These are phyloP conservation scores for Nemapogon koenigi DNA, from an alignment of 2,888 invertebrate species.

Conservation along the genomic window DNA sequence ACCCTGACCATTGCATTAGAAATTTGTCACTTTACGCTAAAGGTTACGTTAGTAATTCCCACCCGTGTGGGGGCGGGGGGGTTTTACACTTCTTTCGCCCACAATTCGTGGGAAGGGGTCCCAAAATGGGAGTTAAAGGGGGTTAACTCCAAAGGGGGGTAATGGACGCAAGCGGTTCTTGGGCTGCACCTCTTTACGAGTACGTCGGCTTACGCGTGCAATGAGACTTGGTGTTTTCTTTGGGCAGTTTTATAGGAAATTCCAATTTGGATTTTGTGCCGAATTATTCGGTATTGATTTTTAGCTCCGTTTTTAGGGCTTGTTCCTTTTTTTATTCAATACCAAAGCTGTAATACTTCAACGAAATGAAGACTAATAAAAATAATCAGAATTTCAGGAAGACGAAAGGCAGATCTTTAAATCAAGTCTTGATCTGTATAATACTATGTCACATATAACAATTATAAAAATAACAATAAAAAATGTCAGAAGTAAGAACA, in stretches of 20 bases:
- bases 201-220: slow-evolving; percentile 51
- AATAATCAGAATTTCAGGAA: too few relatives aligned
- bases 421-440: too few relatives aligned
- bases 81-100: slow-evolving; percentile 10
- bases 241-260: slow-evolving; percentile 53
- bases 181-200: slow-evolving; percentile 53
- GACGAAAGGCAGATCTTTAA: too few relatives aligned
- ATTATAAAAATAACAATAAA: too few relatives aligned
- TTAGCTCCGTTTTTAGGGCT: neutral
- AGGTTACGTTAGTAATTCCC: slow-evolving; percentile 8
- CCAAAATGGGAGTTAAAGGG: neutral
- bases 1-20: slow-evolving; percentile 5
- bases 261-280: slow-evolving; percentile 40
- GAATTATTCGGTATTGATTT: slow-evolving; percentile 9
- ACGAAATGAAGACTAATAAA: too few relatives aligned
- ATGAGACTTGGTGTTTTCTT: slow-evolving; percentile 55
- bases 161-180: slow-evolving; percentile 60
- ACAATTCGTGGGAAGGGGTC: slow-evolving; percentile 4
- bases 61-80: too few relatives aligned
- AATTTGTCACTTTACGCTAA: slow-evolving; percentile 7
- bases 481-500: too few relatives aligned
- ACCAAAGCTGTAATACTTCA: too few relatives aligned
- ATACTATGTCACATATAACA: too few relatives aligned
- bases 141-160: slow-evolving; percentile 23
- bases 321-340: too few relatives aligned